phyloP scores from a whole-genome alignment of 2,797 vertebrate genomes.

The Pseudomugil tenellus region DNA sequence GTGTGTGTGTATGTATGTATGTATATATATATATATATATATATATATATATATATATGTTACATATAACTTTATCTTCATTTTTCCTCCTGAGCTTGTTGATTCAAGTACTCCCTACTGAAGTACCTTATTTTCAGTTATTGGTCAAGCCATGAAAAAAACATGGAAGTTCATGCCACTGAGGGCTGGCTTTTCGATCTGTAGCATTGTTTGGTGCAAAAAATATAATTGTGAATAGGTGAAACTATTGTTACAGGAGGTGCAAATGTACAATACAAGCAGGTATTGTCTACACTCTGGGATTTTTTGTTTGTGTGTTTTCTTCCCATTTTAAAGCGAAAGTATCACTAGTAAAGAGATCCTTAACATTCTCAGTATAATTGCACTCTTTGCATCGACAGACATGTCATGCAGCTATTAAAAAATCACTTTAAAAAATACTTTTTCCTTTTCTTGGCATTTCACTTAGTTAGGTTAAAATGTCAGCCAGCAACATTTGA shows the following conservation, averaged over 20 bases:
- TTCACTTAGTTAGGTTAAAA: slow-evolving; percentile 54
- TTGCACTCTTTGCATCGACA: slow-evolving; percentile 35
- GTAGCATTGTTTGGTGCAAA: neutral
- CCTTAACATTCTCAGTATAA: slow-evolving; percentile 23
- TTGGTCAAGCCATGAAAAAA: slow-evolving; percentile 28
- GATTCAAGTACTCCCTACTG: slow-evolving; percentile 46
- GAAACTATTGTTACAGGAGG: neutral
- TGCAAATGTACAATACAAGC: neutral
- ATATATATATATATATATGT: too few relatives aligned
- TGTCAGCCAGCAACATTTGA: slow-evolving; percentile 53
- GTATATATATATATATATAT: too few relatives aligned
- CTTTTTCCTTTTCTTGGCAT: slow-evolving; percentile 32
- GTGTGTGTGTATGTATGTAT: too few relatives aligned
- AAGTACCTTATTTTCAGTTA: slow-evolving; percentile 17
- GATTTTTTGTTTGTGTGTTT: slow-evolving; percentile 1
- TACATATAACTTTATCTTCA: slow-evolving; percentile 6
- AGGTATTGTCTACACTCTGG: neutral
- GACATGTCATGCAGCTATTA: slow-evolving; percentile 23
- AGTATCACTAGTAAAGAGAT: slow-evolving; percentile 8
- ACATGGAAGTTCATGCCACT: slow-evolving; percentile 15
- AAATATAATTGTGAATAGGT: neutral
- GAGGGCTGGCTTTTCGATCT: slow-evolving; percentile 18
- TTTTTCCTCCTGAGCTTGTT: slow-evolving; percentile 46
- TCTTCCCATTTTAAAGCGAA: neutral
- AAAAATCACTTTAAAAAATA: slow-evolving; percentile 1